Evolutionary conservation across 2,888 invertebrate genomes (phyloP), one percentile per base, ranked within the genome.

Genomic region (Imbricaverruca yamaguchii): DNA sequence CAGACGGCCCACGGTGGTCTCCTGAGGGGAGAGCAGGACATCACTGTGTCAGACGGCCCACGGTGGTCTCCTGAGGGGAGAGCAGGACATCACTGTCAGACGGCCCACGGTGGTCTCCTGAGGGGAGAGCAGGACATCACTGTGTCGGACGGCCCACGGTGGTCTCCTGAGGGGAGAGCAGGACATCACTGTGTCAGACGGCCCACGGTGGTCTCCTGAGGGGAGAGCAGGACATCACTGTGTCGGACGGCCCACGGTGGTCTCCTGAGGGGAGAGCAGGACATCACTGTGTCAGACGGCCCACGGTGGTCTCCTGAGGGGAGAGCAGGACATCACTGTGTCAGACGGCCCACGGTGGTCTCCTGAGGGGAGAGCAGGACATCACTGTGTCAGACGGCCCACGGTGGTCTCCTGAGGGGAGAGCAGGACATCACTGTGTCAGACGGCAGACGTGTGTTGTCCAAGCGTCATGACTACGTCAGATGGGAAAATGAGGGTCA

Each of bases 181-280:
- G 39, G 4, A 1, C 39, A 39, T 4, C 39, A 39, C 39, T 39
- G 39, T 39, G n/a, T n/a, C 39, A 39, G 39, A 39, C 39, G 39
- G 39, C 39, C 69, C 39, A 15, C 39, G 91, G 93, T 84, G 82
- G 84, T 56, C 90, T 92, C 81, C 91, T 93, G 77, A 90, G 90
- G 39, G 39, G 39, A 39, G 39, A 1, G 39, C 39, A 39, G 39
- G 4, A 1, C 39, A 39, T 4, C 39, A 39, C 39, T 39, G 39
- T 39, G n/a, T n/a, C 39, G 4, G 39, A 39, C 39, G 39, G 39
- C 39, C 69, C 39, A 15, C 39, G 91, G 93, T 84, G 82, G 84
- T 56, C 90, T 92, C 81, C 91, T 93, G 77, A 90, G 90, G 39
- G 39, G 39, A 39, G 39, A 1, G 39, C 39, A 39, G 39, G 4